A percentile compares a stretch with the other conserved stretches of the same genome.
Conservation (phyloP, 2,888 invertebrate genomes). For the Perizoma flavofasciatum region DNA sequence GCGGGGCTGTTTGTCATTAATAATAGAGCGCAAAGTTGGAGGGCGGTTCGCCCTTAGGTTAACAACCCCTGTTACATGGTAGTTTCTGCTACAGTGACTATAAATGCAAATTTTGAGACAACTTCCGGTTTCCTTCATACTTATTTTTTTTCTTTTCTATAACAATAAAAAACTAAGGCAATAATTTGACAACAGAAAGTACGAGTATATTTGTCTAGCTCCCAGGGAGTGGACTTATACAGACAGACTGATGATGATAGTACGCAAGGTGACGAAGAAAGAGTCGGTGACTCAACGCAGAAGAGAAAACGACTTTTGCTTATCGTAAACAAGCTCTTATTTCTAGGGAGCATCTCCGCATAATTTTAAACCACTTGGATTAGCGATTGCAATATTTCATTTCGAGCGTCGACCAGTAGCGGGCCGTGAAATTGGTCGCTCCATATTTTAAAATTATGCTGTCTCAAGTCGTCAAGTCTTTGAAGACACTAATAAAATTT, state of each 20-base stretch:
- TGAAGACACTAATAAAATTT: slow-evolving; percentile 18
- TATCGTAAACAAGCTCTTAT: slow-evolving; percentile 19
- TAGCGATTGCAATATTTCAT: slow-evolving; percentile 70
- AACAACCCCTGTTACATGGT: slow-evolving; percentile 74
- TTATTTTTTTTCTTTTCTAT: too few species aligned
- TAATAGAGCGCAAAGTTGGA: slow-evolving; percentile 77
- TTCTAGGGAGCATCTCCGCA: slow-evolving; percentile 26
- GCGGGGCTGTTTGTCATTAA: slow-evolving; percentile 78
- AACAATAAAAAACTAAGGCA: too few species aligned
- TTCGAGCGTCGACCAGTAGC: slow-evolving; percentile 54
- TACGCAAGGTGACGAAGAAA: too few species aligned
- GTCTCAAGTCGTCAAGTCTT: slow-evolving; percentile 21
- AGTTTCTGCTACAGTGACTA: slow-evolving; percentile 52
- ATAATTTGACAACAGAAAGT: too few species aligned
- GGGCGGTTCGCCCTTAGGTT: slow-evolving; percentile 77
- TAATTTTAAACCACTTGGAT: slow-evolving; percentile 44
- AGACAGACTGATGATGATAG: too few species aligned
- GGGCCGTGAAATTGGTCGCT: slow-evolving; percentile 74
- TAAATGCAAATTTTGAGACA: slow-evolving; percentile 54
- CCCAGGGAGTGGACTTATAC: too few species aligned
- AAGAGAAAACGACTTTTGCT: neutral
- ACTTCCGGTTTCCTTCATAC: slow-evolving; percentile 13
- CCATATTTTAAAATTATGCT: slow-evolving; percentile 63
- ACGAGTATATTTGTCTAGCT: too few species aligned
- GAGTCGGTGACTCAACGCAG: too few species aligned